Conservation (phyloP, 2,888 invertebrate genomes). For the Diaperis boleti region DNA sequence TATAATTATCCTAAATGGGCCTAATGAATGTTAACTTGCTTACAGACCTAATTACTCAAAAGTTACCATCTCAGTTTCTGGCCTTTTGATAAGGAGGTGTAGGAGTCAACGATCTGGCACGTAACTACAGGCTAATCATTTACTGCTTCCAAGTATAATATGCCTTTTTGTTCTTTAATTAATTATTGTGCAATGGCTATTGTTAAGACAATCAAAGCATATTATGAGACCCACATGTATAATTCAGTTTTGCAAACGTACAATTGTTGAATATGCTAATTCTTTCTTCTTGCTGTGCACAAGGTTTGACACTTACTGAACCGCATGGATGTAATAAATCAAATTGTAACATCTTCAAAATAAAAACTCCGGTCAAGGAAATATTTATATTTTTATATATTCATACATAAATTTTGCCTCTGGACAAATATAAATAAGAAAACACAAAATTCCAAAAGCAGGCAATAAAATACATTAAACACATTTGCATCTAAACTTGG, state of each 20-base stretch:
- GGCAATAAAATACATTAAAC: too few relatives aligned
- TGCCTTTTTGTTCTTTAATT: not conserved
- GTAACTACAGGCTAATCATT: not conserved
- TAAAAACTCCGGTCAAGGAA: too few relatives aligned
- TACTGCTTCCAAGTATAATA: not conserved
- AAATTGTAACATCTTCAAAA: too few relatives aligned
- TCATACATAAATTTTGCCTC: too few relatives aligned
- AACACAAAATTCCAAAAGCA: too few relatives aligned
- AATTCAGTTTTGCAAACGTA: not conserved
- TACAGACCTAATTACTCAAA: not conserved
- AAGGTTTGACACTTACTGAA: too few relatives aligned
- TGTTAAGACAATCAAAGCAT: not conserved
- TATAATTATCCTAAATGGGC: not conserved
- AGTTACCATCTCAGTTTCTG: not conserved
- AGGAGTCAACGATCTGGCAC: not conserved
- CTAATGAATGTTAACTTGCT: not conserved
- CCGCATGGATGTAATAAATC: too few relatives aligned
- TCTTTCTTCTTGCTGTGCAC: slow-evolving; percentile 1
- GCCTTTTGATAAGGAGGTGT: not conserved
- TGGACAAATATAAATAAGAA: too few relatives aligned
- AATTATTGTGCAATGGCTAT: not conserved
- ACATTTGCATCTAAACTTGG: too few relatives aligned
- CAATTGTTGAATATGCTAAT: not conserved
- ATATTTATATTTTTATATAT: too few relatives aligned
- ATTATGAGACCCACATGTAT: slow-evolving; percentile 3